Base-by-base conservation (phyloP, 2,113 vertebrate genomes). In the Xyliphius kryptos region DNA sequence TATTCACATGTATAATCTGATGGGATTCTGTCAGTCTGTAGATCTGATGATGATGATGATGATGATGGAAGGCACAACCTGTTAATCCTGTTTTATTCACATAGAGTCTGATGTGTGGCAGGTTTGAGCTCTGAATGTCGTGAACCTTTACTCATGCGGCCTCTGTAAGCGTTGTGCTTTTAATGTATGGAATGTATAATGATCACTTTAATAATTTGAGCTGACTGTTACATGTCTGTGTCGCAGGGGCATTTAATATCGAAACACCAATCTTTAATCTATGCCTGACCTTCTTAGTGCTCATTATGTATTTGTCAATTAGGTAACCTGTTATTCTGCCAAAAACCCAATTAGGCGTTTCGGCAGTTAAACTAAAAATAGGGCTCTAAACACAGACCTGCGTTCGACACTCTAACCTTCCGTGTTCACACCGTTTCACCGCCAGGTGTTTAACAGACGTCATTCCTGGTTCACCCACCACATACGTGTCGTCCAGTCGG, bases 311-410 rank as follows among this genome's bases (percentile, higher is more conserved):
- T 76, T 75, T 64, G 37, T 71, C 79, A 83, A 87, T 85, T 85
- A 85, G 56, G 74, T 81, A 82, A 87, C 81, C 84, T 87, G 85
- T 81, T 85, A 78, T 76, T 82, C 71, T 76, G 77, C 77, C 86
- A 85, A 88, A 84, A 81, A 77, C 71, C 67, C 83, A 84, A 88
- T 87, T 85, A 85, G 80, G 78, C 78, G 79, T 77, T 82, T 79
- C 79, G 78, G 84, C 82, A 82, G 76, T 80, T 38, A 65, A 80
- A 74, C 81, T 79, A 76, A 79, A 85, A 83, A 81, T 83, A 84
- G 85, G n/a, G n/a, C 73, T 79, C 76, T 70, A 60, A 61, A 54
- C 57, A 73, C 52, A n/a, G n/a, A n/a, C n/a, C n/a, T n/a, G n/a
- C n/a, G n/a, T n/a, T n/a, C n/a, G n/a, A n/a, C 26, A 32, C 26